phyloP scores from a whole-genome alignment of 1,140 invertebrate genomes.

The Hyles vespertilio region DNA sequence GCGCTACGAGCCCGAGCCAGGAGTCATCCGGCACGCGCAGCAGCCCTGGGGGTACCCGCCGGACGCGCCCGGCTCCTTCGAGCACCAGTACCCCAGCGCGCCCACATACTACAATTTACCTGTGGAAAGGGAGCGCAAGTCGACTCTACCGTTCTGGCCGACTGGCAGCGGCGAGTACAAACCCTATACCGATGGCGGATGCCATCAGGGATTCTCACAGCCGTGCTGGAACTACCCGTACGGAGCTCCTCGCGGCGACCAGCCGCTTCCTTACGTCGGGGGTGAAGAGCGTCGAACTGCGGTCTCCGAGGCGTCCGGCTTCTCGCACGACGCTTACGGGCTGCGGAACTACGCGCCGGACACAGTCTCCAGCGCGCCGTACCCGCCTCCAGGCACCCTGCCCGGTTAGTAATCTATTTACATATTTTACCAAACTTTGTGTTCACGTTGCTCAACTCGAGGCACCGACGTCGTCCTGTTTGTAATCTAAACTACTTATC shows the following conservation, averaged over 20 bases:
- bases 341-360: slow-evolving; percentile 86
- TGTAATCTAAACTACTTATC: slow-evolving; percentile 60
- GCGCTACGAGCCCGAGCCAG: slow-evolving; percentile 81
- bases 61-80: slow-evolving; percentile 79
- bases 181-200: slow-evolving; percentile 79
- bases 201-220: slow-evolving; percentile 84
- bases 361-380: slow-evolving; percentile 85
- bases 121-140: slow-evolving; percentile 79
- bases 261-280: slow-evolving; percentile 79
- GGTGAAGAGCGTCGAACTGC: slow-evolving; percentile 82
- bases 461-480: slow-evolving; percentile 37
- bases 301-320: slow-evolving; percentile 80
- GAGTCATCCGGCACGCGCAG: slow-evolving; percentile 85
- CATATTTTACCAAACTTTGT: slow-evolving; percentile 15
- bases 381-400: slow-evolving; percentile 84
- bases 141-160: slow-evolving; percentile 84
- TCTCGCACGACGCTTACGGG: slow-evolving; percentile 85
- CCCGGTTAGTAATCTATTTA: slow-evolving; percentile 53
- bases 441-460: slow-evolving; percentile 43
- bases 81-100: slow-evolving; percentile 83
- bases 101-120: slow-evolving; percentile 88
- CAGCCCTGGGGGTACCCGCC: slow-evolving; percentile 84
- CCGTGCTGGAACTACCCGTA: slow-evolving; percentile 86
- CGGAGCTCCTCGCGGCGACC: slow-evolving; percentile 80
- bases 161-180: slow-evolving; percentile 78